Evolutionary conservation across 2,888 invertebrate species (phyloP).

Genomic region (Theristus sp.): DNA sequence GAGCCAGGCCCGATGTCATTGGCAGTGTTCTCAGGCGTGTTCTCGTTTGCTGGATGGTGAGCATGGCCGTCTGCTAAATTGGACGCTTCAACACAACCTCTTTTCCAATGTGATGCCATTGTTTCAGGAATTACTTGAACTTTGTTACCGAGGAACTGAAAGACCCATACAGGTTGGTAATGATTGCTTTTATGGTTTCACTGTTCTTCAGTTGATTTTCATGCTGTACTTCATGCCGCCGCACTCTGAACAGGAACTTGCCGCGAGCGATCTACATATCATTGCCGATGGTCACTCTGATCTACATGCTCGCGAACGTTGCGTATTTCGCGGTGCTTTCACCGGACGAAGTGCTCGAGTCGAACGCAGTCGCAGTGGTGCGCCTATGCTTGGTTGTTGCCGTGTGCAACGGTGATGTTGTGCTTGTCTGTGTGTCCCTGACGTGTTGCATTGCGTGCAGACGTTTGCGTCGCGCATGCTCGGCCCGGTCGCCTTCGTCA

Average conservation of each 20-base stretch:
- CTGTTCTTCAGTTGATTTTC: not conserved
- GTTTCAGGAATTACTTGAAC: conserved; percentile 60
- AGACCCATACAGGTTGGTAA: conserved; percentile 54
- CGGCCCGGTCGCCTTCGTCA: conserved; percentile 66
- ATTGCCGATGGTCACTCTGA: conserved; percentile 65
- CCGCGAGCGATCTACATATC: conserved; percentile 84
- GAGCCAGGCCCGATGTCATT: conserved; percentile 57
- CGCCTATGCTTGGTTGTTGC: not conserved
- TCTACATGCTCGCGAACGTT: conserved; percentile 72
- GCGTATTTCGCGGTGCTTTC: conserved; percentile 75
- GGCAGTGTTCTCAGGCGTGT: conserved; percentile 76
- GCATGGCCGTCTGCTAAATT: too few species aligned
- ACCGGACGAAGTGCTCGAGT: conserved; percentile 55
- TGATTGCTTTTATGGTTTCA: not conserved
- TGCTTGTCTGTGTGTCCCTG: not conserved
- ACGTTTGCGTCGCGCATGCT: conserved; percentile 71
- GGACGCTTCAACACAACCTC: too few species aligned
- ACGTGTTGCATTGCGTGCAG: conserved; percentile 30
- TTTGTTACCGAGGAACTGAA: conserved; percentile 83
- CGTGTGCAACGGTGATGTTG: not conserved
- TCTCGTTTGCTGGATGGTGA: conserved; percentile 73
- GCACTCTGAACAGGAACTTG: conserved; percentile 48
- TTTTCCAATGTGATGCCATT: not conserved
- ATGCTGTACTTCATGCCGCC: not conserved
- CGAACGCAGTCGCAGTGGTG: conserved; percentile 70